phyloP scores from a whole-genome alignment of 2,113 vertebrate genomes.

The Cottus gobio region DNA sequence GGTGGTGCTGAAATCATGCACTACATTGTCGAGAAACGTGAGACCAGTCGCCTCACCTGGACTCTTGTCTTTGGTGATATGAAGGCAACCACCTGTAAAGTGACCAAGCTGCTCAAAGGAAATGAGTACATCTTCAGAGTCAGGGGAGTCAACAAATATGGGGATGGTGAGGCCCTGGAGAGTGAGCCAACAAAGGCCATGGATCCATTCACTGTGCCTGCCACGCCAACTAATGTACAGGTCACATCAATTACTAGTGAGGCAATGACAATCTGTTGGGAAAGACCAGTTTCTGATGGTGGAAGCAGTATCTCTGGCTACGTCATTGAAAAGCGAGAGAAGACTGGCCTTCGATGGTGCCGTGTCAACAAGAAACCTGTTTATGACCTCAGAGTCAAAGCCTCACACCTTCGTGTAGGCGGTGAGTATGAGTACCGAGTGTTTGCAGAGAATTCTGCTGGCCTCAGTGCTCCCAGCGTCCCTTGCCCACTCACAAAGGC shows the following conservation, averaged over 20 bases:
- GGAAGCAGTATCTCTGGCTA: slow-evolving; percentile 94
- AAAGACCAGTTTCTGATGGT: slow-evolving; percentile 94
- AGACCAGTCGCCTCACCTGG: slow-evolving; percentile 97
- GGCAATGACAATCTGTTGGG: slow-evolving; percentile 97
- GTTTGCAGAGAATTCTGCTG: slow-evolving; percentile 96
- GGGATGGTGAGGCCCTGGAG: slow-evolving; percentile 92
- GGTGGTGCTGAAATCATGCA: slow-evolving; percentile 96
- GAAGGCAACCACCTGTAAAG: slow-evolving; percentile 95
- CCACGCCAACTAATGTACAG: slow-evolving; percentile 91
- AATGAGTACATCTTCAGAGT: slow-evolving; percentile 99
- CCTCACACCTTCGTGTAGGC: slow-evolving; percentile 91
- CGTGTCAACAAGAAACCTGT: slow-evolving; percentile 99
- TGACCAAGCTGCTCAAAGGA: slow-evolving; percentile 94
- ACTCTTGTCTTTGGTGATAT: slow-evolving; percentile 93
- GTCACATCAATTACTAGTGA: slow-evolving; percentile 93
- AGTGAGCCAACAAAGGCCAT: slow-evolving; percentile 90
- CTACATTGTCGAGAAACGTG: slow-evolving; percentile 97
- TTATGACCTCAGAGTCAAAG: slow-evolving; percentile 97
- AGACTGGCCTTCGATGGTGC: slow-evolving; percentile 93
- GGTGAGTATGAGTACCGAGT: slow-evolving; percentile 97
- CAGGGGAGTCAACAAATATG: slow-evolving; percentile 95
- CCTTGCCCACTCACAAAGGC: slow-evolving; percentile 89
- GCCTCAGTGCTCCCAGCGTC: slow-evolving; percentile 92
- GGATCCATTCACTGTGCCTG: slow-evolving; percentile 93
- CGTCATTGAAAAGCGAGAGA: slow-evolving; percentile 96